Evolutionary conservation across 2,888 invertebrate species (phyloP), one percentile per base, ranked within the genome.

Genomic region (Stegophylla sp.): DNA sequence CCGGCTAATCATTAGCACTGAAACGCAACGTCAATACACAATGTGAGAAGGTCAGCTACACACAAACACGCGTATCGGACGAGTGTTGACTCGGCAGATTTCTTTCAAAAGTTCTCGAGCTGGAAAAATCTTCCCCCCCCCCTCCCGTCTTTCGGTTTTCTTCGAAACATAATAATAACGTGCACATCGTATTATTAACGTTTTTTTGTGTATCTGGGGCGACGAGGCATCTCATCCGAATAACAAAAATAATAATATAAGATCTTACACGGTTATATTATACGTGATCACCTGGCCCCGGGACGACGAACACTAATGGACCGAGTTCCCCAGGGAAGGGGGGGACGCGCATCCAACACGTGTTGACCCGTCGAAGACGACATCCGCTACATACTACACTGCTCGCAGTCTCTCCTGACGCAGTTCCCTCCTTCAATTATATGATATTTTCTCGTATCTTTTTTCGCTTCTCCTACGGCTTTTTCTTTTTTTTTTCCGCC

Each of bases 301-400:
- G 10, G 59, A 45, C 45, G 59, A 43, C 20, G 69, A 77, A 69
- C 77, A 67, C 77, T 77, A 77, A 77, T 77, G 77, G 77, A 77
- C 67, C 69, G 3, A 23, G 59, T 77, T 79, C 69, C 79, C 79
- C 71, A 61, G 79, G 79, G 71, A 71, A 79, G n/a, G n/a, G n/a
- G n/a, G n/a, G n/a, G n/a, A n/a, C n/a, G n/a, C 71, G 63, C 61
- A 71, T 79, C 79, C 79, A 71, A 79, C 79, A 79, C 79, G 45
- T 79, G 79, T 79, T 79, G 79, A 79, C 79, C 79, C 79, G 45
- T 61, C 79, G 61, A 79, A 79, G 71, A 79, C 79, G 51, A 79
- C 79, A 79, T 79, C 79, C 79, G 79, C 79, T 45, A 17, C 48
- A 34, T 13, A 48, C 3, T 34, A 7, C n/a, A n/a, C n/a, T n/a